Percentiles rank a stretch among this genome's conserved stretches.
These are phyloP conservation scores for Mylabris sibirica DNA, from an alignment of 2,888 invertebrate species.

Conservation along the genomic window DNA sequence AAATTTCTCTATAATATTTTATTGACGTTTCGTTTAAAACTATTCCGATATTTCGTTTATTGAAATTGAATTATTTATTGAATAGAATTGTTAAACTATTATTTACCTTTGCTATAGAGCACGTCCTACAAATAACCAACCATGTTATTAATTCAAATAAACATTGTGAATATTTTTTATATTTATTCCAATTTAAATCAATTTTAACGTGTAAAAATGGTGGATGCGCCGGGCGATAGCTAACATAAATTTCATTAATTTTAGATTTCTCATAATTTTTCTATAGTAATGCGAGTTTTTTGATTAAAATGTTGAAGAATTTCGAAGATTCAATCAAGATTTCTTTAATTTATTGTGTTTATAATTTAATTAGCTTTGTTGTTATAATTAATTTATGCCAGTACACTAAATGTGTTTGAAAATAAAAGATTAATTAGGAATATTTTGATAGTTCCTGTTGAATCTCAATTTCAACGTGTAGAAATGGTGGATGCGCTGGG, in stretches of 20 bases:
- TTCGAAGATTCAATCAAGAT: too few species aligned
- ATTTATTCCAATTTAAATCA: background rate
- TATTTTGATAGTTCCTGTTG: background rate
- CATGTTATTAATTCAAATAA: background rate
- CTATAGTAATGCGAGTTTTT: background rate
- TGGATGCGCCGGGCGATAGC: background rate
- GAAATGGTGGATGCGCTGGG: conserved; percentile 2
- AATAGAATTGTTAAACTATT: background rate
- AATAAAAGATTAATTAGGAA: background rate
- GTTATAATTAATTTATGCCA: too few species aligned
- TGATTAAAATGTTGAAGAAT: background rate
- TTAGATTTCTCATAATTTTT: too few species aligned
- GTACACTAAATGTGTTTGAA: background rate
- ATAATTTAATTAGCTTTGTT: too few species aligned
- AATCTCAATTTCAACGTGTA: background rate
- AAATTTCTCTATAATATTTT: background rate
- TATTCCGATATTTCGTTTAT: background rate
- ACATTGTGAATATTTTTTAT: too few species aligned
- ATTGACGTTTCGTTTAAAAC: background rate
- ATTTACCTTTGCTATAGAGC: background rate
- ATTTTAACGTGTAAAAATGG: background rate
- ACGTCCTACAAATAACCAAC: background rate
- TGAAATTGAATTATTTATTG: conserved; percentile 6
- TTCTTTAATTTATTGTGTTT: too few species aligned
- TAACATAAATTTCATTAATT: background rate